phyloP scores from a whole-genome alignment of 2,113 vertebrate species.

The Ptilorrhoa leucosticta region DNA sequence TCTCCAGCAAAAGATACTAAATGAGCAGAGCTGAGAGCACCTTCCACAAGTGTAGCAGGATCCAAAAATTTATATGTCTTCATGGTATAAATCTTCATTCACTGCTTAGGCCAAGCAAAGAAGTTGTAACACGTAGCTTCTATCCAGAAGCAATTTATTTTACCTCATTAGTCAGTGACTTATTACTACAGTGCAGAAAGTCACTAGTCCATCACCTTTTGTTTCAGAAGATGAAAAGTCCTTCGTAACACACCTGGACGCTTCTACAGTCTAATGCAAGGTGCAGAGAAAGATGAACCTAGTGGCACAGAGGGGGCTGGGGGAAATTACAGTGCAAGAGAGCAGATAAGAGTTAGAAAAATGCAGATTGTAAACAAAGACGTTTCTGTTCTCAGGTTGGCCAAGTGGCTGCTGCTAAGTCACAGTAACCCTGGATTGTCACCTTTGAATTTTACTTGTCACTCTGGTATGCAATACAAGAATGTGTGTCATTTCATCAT shows the following conservation, averaged over 20 bases:
- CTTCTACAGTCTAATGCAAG: background rate
- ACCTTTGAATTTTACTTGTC: constrained; percentile 42
- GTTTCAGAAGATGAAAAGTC: background rate
- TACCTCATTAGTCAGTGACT: background rate
- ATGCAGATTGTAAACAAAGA: constrained; percentile 52
- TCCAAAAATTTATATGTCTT: background rate
- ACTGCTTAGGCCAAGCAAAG: background rate
- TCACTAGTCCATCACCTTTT: background rate
- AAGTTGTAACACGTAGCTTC: background rate
- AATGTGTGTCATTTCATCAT: background rate
- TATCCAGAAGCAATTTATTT: background rate
- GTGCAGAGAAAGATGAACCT: background rate
- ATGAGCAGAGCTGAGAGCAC: background rate
- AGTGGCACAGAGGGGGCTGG: background rate
- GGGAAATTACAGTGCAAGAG: background rate
- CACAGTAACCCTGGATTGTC: background rate
- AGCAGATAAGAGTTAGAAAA: constrained; percentile 37
- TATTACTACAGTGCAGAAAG: background rate
- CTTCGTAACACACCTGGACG: background rate
- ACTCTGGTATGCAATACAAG: constrained; percentile 23
- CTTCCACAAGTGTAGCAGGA: background rate
- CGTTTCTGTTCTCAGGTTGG: background rate
- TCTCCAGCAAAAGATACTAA: background rate
- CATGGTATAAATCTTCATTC: background rate
- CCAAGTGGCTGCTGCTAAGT: constrained; percentile 1